Conservation (phyloP, 2,888 invertebrate species). For the Eumacrocentrus americanus region DNA sequence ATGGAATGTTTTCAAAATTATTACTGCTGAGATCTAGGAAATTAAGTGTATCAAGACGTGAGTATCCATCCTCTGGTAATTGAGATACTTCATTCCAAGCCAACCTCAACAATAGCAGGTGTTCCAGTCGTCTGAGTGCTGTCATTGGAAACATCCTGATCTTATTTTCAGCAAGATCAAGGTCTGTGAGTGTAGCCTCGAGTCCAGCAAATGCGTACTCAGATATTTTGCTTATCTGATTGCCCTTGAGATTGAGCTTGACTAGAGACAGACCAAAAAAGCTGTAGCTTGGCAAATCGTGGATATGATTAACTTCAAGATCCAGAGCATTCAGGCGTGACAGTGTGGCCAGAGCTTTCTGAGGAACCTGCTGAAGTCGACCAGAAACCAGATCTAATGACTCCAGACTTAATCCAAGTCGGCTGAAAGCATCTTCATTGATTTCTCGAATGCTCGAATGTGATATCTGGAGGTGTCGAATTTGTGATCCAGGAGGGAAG, state of each 20-base stretch:
- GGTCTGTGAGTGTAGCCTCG: slow-evolving; percentile 77
- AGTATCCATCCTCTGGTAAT: slow-evolving; percentile 75
- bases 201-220: slow-evolving; percentile 84
- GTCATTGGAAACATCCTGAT: slow-evolving; percentile 82
- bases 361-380: slow-evolving; percentile 76
- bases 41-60: slow-evolving; percentile 73
- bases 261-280: slow-evolving; percentile 86
- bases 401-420: slow-evolving; percentile 65
- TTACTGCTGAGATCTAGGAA: slow-evolving; percentile 87
- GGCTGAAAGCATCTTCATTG: slow-evolving; percentile 57
- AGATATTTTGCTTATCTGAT: slow-evolving; percentile 78
- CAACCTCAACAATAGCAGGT: slow-evolving; percentile 71
- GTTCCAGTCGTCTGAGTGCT: slow-evolving; percentile 76
- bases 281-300: slow-evolving; percentile 82
- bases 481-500: slow-evolving; percentile 73
- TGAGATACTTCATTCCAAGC: slow-evolving; percentile 68
- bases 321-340: slow-evolving; percentile 77
- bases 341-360: slow-evolving; percentile 76
- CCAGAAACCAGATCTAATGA: slow-evolving; percentile 80
- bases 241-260: slow-evolving; percentile 83
- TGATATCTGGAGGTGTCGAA: slow-evolving; percentile 78
- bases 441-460: slow-evolving; percentile 67
- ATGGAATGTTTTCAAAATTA: slow-evolving; percentile 76
- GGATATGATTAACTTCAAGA: slow-evolving; percentile 83
- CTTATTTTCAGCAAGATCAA: slow-evolving; percentile 88